A percentile compares a stretch with the other conserved stretches of the same genome.
Conservation (phyloP, 2,113 vertebrate genomes). For the Oenanthe melanoleuca region DNA sequence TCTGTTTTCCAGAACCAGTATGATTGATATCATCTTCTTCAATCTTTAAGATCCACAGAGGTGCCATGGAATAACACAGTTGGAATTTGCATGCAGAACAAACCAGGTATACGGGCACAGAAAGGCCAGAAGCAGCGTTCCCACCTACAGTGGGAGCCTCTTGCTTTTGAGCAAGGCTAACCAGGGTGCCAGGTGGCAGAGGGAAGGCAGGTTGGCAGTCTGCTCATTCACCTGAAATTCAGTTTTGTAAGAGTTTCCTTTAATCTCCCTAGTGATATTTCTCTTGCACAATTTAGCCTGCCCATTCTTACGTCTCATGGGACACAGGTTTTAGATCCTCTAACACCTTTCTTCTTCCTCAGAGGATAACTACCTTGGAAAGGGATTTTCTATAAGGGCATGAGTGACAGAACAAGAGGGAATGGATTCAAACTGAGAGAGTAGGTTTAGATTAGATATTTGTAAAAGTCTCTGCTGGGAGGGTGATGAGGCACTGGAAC, state of each 20-base stretch:
- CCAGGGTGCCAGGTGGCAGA: not conserved
- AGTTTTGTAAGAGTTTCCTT: not conserved
- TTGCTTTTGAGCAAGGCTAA: not conserved
- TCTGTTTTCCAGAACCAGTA: not conserved
- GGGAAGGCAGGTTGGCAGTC: not conserved
- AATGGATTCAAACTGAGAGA: not conserved
- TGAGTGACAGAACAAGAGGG: not conserved
- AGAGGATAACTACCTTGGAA: not conserved
- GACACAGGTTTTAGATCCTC: not conserved
- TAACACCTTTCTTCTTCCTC: not conserved
- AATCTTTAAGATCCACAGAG: not conserved
- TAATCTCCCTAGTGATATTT: not conserved
- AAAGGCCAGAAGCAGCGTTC: not conserved
- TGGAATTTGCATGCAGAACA: not conserved
- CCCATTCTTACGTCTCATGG: not conserved
- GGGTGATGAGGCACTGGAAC: not conserved
- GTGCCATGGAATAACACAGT: not conserved
- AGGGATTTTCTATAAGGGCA: not conserved
- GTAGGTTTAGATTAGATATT: not conserved
- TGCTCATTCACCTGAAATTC: not conserved
- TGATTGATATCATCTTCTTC: not conserved
- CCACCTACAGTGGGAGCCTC: rapidly evolving
- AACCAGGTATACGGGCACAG: not conserved
- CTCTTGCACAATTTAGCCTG: not conserved
- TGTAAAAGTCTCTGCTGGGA: not conserved